A percentile compares a stretch with the other conserved stretches of the same genome.
phyloP scores from a whole-genome alignment of 2,888 invertebrate species.

The Hypercompe scribonia region DNA sequence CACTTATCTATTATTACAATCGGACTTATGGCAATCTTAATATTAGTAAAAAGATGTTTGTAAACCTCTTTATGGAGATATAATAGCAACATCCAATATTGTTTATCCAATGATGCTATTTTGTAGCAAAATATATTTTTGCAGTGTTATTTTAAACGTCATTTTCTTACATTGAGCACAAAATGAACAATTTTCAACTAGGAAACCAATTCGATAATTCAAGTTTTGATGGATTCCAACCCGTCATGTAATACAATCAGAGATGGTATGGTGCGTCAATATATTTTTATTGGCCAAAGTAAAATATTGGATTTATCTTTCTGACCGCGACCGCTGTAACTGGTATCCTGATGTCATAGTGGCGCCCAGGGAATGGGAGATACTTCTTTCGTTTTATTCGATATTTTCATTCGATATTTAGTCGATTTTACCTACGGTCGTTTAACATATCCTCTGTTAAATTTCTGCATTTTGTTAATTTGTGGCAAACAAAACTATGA shows the following conservation, averaged over 20 bases:
- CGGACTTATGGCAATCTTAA: too few relatives aligned
- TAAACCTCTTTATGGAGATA: too few relatives aligned
- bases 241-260: conserved; percentile 12
- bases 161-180: neutral
- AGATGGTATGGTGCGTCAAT: conserved; percentile 3
- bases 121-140: too few relatives aligned
- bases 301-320: conserved; percentile 13
- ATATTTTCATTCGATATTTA: neutral
- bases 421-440: neutral
- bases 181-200: neutral
- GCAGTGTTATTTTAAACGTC: neutral
- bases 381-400: conserved; percentile 3
- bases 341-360: neutral
- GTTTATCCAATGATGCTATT: too few relatives aligned
- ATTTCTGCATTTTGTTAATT: neutral
- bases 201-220: neutral
- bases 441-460: neutral
- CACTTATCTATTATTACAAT: too few relatives aligned
- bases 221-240: neutral
- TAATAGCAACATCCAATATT: too few relatives aligned
- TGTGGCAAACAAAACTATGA: neutral
- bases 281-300: conserved; percentile 15
- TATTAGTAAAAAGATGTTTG: too few relatives aligned
- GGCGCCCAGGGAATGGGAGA: conserved; percentile 4
- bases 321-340: conserved; percentile 8